Evolutionary conservation across 2,113 vertebrate species (phyloP), one percentile per base, ranked within the genome.

Genomic region (Choloepus hoffmanni): DNA sequence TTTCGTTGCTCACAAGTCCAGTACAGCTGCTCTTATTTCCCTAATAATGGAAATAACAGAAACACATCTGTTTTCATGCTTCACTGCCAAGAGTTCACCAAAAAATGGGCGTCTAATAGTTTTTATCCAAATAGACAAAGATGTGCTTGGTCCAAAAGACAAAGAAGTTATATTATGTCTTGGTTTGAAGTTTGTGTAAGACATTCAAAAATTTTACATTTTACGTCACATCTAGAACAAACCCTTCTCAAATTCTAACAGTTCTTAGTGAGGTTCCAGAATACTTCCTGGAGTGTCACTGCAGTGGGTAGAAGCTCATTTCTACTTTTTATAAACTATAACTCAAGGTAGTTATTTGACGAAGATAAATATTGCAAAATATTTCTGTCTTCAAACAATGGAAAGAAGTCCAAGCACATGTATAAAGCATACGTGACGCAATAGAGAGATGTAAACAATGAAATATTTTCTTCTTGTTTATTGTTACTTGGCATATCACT

Each of bases 31-130:
- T 97, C 97, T 84, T 92, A 92, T 95, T 92, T 95, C 96, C 92
- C 88, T 77, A 95, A 89, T 90, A 50, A 93, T 72, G 72, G 65
- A 96, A 97, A 96, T 26, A 96, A 36, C 85, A 93, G 40, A n/a
- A 96, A 10, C 81, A 93, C 93, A 96, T 98, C 96, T 98, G 93
- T 97, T 98, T 98, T 85, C 90, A 77, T 83, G 62, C 60, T 94
- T 96, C 15, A 12, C 93, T 78, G 94, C 45, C 95, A 96, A 95
- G 86, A 98, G n/a, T 33, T 95, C 36, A 88, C 90, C 2, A 92
- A 94, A 97, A 95, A 96, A 81, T 60, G 19, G 55, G 88, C 74
- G 30, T 63, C 95, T 73, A 40, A 89, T 55, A 94, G 68, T 30
- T 82, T 97, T 96, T 93, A 92, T 94, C 45, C 92, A 95, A 97